Percentiles rank a stretch among this genome's conserved stretches.
Evolutionary conservation across 2,113 vertebrate genomes (phyloP).

Genomic region (Pholis gunnellus): DNA sequence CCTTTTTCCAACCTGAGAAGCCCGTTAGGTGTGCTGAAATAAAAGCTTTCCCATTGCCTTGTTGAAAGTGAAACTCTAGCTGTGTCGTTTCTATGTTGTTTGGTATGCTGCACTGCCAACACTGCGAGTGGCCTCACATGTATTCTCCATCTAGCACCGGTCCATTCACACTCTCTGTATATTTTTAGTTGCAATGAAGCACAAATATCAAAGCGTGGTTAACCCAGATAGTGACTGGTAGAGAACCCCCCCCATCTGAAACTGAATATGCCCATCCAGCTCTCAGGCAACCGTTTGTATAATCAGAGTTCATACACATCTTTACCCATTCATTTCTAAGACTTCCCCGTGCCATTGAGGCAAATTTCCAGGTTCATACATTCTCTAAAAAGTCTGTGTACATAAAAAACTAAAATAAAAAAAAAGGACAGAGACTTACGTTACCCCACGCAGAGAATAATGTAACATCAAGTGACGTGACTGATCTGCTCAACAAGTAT

Average conservation of each 20-base stretch:
- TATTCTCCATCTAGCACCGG: slow-evolving; percentile 38
- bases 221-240: neutral
- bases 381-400: neutral
- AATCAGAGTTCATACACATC: neutral
- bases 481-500: neutral
- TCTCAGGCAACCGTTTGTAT: neutral
- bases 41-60: slow-evolving; percentile 40
- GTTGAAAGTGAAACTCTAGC: slow-evolving; percentile 67
- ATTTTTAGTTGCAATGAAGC: slow-evolving; percentile 27
- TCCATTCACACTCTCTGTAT: slow-evolving; percentile 6
- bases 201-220: slow-evolving; percentile 15
- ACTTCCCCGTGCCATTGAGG: neutral
- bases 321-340: neutral
- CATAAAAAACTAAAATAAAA: neutral
- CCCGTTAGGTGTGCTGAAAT: slow-evolving; percentile 44
- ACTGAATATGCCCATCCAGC: neutral
- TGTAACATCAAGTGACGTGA: neutral
- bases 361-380: neutral
- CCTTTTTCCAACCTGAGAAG: slow-evolving; percentile 29
- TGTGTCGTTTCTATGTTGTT: slow-evolving; percentile 55
- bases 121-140: slow-evolving; percentile 61
- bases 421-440: neutral
- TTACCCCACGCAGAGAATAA: neutral
- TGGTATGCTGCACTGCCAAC: slow-evolving; percentile 47
- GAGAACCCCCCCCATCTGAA: neutral